Base-by-base conservation (phyloP, 1,140 invertebrate genomes). In the Penaeus indicus region DNA sequence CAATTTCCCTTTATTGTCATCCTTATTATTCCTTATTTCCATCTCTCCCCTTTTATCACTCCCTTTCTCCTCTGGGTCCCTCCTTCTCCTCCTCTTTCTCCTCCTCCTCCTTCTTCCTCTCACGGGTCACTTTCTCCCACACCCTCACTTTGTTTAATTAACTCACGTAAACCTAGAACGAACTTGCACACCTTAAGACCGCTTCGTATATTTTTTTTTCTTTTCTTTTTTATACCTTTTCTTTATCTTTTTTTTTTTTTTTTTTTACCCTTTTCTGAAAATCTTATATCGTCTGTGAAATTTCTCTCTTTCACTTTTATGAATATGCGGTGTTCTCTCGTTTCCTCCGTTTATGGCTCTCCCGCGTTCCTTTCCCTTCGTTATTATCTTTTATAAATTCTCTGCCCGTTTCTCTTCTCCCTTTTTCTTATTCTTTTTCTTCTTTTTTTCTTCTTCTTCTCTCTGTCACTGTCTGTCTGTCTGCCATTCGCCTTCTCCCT, bases 391-490 rank as follows among this genome's bases (percentile, higher is more conserved):
- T 25, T 27, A 7, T 22, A 25, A 25, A 25, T 25, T 25, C 25
- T 67, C 64, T 21, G 21, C 3, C 64, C 21, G 64, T 25, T 21
- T 67, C 25, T 25, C 60, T 32, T 47, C 25, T 13, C 11, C 11
- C 18, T 79, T 25, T n/a, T 38, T 16, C 8, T 47, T 42, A 16
- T 42, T 11, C 18, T n/a, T 42, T 47, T 42, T 42, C 11, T 42
- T n/a, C 1, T 11, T 38, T 54, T 79, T 22, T 79, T 54, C 42
- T 22, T 32, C 18, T 79, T 32, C 42, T 54, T 79, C 77, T 79
- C 77, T 79, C 77, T 79, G 38, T 79, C 32, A 25, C 32, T 79
- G 38, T 79, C 77, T 79, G 38, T 79, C 77, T 79, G 38, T 79
- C 77, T 79, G 27, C 42, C 77, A 54, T 22, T 79, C 25, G 42